These are phyloP conservation scores for Alethe castanea DNA, from an alignment of 2,113 vertebrate species.

Conservation along the genomic window DNA sequence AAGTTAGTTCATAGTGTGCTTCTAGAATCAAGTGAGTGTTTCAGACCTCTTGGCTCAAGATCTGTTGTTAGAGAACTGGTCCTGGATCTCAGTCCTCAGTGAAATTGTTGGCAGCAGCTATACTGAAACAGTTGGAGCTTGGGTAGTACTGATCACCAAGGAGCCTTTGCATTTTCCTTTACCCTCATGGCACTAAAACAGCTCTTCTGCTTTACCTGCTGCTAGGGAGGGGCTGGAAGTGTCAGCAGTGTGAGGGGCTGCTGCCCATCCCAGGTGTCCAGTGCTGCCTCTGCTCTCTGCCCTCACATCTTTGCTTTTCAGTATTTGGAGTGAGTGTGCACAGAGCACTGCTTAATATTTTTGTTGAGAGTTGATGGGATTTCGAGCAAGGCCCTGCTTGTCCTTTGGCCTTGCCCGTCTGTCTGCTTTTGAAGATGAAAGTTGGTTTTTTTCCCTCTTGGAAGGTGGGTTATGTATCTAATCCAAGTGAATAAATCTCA, in stretches of 20 bases:
- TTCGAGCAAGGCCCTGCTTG: background rate
- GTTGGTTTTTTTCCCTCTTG: background rate
- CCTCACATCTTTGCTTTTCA: background rate
- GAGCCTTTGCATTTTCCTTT: background rate
- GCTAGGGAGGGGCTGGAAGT: rapidly evolving
- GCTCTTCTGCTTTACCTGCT: background rate
- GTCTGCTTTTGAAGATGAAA: background rate
- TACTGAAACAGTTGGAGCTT: background rate
- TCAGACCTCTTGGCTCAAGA: background rate
- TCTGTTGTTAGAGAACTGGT: background rate
- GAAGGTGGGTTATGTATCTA: background rate
- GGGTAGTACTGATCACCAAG: background rate
- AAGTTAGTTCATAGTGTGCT: background rate
- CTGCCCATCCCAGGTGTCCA: background rate
- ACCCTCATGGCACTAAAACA: background rate
- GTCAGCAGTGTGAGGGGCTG: background rate
- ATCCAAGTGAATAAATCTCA: background rate
- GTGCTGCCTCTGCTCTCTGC: background rate
- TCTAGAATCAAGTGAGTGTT: background rate
- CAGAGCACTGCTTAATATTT: background rate
- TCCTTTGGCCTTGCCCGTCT: background rate
- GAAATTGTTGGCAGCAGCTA: background rate
- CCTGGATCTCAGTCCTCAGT: background rate
- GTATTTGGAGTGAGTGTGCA: background rate
- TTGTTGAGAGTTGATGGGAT: background rate